These are phyloP conservation scores for Physeter macrocephalus DNA, from an alignment of 2,113 vertebrate species.

Conservation along the genomic window DNA sequence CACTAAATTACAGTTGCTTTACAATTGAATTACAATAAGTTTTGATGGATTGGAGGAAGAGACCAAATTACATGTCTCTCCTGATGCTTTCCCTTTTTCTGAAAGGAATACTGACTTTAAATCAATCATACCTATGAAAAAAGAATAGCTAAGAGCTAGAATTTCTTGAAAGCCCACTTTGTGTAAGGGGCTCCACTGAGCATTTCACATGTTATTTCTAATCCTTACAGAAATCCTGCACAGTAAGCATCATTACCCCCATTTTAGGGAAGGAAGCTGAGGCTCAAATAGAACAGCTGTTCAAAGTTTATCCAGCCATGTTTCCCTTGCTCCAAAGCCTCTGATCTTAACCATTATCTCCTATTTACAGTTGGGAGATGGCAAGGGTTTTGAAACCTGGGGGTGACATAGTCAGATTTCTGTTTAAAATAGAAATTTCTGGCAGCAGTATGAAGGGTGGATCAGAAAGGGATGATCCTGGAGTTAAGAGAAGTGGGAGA, in stretches of 20 bases:
- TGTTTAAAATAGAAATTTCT: neutral
- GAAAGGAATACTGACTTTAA: constrained; percentile 55
- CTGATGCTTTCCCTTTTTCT: constrained; percentile 18
- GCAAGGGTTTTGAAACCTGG: neutral
- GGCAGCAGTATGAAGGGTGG: neutral
- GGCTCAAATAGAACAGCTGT: neutral
- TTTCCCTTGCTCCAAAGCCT: neutral
- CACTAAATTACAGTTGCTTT: constrained; percentile 36
- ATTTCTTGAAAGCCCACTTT: neutral
- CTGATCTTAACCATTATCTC: neutral
- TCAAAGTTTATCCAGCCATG: neutral
- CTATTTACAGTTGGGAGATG: neutral
- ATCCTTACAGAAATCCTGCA: neutral
- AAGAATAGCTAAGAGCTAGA: constrained; percentile 3
- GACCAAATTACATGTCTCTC: constrained; percentile 48
- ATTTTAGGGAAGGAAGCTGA: neutral
- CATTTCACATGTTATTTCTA: neutral
- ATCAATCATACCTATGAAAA: neutral
- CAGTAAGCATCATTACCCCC: neutral
- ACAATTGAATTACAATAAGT: constrained; percentile 21
- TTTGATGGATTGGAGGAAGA: constrained; percentile 34
- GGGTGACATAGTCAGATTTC: neutral
- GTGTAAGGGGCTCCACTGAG: neutral
- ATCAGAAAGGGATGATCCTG: neutral
- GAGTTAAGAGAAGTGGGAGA: neutral